Conservation (phyloP, 2,888 invertebrate species). For the Euzophera pinguis region DNA sequence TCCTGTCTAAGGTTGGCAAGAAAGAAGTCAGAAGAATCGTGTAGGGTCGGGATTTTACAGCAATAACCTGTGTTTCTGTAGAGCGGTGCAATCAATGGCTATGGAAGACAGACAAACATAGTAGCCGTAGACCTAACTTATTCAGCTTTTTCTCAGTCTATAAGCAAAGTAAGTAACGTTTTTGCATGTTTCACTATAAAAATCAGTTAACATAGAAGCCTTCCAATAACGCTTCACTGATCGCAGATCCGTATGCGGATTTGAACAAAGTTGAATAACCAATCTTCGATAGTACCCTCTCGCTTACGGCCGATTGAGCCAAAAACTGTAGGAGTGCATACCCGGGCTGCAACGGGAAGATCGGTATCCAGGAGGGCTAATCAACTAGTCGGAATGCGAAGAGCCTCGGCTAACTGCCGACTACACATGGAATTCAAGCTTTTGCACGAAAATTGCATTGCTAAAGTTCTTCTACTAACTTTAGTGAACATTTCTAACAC, state of each 20-base stretch:
- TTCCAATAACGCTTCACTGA: background rate
- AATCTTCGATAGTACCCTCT: conserved; percentile 29
- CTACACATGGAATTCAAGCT: conserved; percentile 17
- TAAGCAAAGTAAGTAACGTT: too few species aligned
- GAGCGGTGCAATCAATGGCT: too few species aligned
- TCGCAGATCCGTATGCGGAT: background rate
- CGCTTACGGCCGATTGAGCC: conserved; percentile 29
- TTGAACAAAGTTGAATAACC: conserved; percentile 1
- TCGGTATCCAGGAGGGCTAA: conserved; percentile 36
- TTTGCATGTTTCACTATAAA: too few species aligned
- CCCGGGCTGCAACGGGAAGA: conserved; percentile 25
- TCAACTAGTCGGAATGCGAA: conserved; percentile 48
- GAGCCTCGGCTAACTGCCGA: conserved; percentile 33
- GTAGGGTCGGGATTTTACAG: too few species aligned
- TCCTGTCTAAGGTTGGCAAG: too few species aligned
- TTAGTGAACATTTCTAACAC: conserved; percentile 11
- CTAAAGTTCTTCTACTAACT: conserved; percentile 12
- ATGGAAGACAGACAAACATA: too few species aligned
- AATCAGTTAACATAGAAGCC: background rate
- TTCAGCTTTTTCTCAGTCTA: too few species aligned
- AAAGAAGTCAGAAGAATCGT: too few species aligned
- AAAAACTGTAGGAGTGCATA: conserved; percentile 46
- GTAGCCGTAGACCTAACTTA: too few species aligned
- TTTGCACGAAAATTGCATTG: conserved; percentile 13
- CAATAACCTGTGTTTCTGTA: too few species aligned